Evolutionary conservation across 2,888 invertebrate species (phyloP).

Genomic region (Tipula unca): DNA sequence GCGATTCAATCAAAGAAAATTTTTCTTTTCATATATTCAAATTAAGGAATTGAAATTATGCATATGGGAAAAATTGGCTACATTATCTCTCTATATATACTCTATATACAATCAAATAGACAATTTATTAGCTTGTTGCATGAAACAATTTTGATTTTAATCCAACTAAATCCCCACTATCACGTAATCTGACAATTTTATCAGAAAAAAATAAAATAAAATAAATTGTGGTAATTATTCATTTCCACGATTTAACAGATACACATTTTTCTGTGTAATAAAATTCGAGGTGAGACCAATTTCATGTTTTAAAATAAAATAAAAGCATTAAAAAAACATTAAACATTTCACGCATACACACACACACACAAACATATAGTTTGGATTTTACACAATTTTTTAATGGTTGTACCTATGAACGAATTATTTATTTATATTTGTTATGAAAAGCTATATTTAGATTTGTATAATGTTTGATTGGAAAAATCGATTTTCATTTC

Average conservation of each 20-base stretch:
- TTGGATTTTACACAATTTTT: not conserved
- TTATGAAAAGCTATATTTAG: not conserved
- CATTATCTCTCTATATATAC: not conserved
- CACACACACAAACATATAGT: not conserved
- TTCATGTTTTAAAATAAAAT: not conserved
- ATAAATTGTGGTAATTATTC: not conserved
- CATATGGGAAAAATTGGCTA: not conserved
- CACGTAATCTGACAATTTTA: not conserved
- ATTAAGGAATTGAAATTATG: not conserved
- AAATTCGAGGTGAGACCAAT: not conserved
- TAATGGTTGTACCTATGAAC: not conserved
- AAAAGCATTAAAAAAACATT: not conserved
- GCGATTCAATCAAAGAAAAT: not conserved
- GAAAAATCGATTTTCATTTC: not conserved
- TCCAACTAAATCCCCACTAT: not conserved
- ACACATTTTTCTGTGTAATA: not conserved
- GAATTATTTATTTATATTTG: not conserved
- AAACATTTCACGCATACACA: not conserved
- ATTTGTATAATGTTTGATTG: not conserved
- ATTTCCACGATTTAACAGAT: not conserved
- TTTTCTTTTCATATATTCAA: not conserved
- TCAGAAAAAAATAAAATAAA: not conserved
- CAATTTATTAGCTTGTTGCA: not conserved
- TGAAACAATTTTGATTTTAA: not conserved
- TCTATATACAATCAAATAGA: too few relatives aligned